Evolutionary conservation across 2,797 vertebrate genomes (phyloP).

Genomic region (Antrozous pallidus): DNA sequence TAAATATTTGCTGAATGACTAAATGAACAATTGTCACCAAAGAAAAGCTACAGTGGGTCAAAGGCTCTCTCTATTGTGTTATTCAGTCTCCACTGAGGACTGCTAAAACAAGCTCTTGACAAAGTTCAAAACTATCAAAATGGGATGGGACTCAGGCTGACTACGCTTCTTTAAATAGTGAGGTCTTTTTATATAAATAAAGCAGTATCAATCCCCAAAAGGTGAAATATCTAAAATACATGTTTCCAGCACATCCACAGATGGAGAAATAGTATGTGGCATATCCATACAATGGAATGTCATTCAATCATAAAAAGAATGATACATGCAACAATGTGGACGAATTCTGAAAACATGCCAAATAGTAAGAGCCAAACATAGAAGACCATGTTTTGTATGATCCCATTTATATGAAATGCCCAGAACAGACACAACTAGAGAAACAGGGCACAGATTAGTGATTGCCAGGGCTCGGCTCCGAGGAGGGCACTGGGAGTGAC

Average conservation of each 20-base stretch:
- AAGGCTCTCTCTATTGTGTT: not conserved
- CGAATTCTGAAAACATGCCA: not conserved
- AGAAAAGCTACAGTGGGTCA: not conserved
- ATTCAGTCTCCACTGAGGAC: not conserved
- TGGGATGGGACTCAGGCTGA: not conserved
- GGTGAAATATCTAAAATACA: not conserved
- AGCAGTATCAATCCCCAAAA: not conserved
- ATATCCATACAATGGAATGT: not conserved
- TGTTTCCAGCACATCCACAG: not conserved
- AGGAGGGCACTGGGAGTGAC: accelerated
- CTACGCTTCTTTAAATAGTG: not conserved
- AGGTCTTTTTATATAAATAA: not conserved
- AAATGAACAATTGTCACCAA: not conserved
- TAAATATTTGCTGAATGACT: not conserved
- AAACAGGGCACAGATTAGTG: not conserved
- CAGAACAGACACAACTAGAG: not conserved
- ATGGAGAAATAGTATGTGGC: not conserved
- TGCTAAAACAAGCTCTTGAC: not conserved
- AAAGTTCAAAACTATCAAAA: not conserved
- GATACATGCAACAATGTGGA: not conserved
- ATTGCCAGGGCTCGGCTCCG: not conserved
- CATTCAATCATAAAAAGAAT: not conserved
- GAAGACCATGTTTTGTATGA: not conserved
- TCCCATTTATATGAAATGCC: not conserved
- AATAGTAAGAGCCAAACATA: not conserved